These are phyloP conservation scores for Tragelaphus strepsiceros DNA, from an alignment of 2,113 vertebrate genomes.

Conservation along the genomic window DNA sequence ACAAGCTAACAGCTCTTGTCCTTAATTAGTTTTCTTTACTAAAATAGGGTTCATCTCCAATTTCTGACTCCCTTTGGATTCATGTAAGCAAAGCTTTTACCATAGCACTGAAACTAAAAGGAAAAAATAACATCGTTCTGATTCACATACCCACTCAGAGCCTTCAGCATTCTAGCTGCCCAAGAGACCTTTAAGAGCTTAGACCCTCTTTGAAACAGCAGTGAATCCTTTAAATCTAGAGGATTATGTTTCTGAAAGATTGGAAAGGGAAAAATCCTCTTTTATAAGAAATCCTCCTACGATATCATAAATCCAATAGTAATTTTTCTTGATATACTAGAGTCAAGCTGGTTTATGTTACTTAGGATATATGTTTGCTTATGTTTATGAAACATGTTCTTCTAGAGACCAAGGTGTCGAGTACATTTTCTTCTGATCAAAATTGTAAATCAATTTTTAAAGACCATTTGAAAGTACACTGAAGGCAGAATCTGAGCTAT, in stretches of 20 bases:
- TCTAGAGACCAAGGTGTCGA: not conserved
- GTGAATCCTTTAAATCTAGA: conserved; percentile 59
- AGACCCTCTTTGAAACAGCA: conserved; percentile 25
- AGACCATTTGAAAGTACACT: not conserved
- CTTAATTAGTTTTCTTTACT: not conserved
- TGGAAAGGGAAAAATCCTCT: conserved; percentile 44
- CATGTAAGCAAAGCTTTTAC: not conserved
- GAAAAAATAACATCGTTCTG: not conserved
- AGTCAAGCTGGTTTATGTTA: not conserved
- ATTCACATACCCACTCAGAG: not conserved
- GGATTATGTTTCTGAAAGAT: conserved; percentile 66
- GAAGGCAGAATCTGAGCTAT: not conserved
- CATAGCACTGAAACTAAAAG: not conserved
- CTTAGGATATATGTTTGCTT: conserved; percentile 19
- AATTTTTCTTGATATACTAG: conserved; percentile 43
- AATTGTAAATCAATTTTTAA: conserved; percentile 39
- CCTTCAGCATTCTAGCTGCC: not conserved
- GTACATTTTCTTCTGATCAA: conserved; percentile 12
- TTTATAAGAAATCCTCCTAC: conserved; percentile 51
- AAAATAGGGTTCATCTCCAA: not conserved
- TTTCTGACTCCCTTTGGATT: not conserved
- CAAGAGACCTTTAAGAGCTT: conserved; percentile 26
- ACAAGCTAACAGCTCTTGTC: not conserved
- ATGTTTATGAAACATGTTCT: conserved; percentile 25
- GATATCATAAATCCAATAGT: conserved; percentile 43